phyloP scores from a whole-genome alignment of 2,888 invertebrate species.

The Phaedon cochleariae region DNA sequence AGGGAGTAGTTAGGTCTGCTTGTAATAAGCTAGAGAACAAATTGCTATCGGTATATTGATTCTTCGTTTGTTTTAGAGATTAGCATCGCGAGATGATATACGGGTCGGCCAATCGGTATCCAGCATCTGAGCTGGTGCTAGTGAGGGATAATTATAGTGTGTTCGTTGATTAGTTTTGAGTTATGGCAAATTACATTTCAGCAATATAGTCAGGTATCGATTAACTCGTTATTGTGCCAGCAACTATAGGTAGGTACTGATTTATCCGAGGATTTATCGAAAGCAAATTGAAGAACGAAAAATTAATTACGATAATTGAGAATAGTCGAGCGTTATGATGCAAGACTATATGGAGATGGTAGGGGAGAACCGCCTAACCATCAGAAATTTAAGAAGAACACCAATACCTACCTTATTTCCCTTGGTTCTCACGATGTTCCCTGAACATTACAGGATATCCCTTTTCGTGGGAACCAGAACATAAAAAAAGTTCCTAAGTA shows the following conservation, averaged over 20 bases:
- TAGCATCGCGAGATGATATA: constrained; percentile 7
- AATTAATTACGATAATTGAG: neutral
- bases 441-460: too few species aligned
- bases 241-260: constrained; percentile 1
- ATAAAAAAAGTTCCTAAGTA: too few species aligned
- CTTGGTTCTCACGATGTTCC: too few species aligned
- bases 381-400: too few species aligned
- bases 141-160: constrained; percentile 31
- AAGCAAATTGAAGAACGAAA: constrained; percentile 9
- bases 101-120: neutral
- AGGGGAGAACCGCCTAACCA: too few species aligned
- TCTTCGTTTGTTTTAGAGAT: constrained; percentile 35
- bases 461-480: too few species aligned
- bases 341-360: too few species aligned
- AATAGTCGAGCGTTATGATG: neutral
- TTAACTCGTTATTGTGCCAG: constrained; percentile 10
- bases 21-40: constrained; percentile 35
- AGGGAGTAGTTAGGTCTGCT: constrained; percentile 17
- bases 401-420: too few species aligned
- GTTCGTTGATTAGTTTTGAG: constrained; percentile 43
- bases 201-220: constrained; percentile 13
- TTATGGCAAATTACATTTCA: constrained; percentile 39
- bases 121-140: constrained; percentile 31
- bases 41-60: constrained; percentile 44
- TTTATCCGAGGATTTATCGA: too few species aligned